Percentiles rank a stretch among this genome's conserved stretches.
Conservation (phyloP, 2,888 invertebrate species). For the Metopia argyrocephala region DNA sequence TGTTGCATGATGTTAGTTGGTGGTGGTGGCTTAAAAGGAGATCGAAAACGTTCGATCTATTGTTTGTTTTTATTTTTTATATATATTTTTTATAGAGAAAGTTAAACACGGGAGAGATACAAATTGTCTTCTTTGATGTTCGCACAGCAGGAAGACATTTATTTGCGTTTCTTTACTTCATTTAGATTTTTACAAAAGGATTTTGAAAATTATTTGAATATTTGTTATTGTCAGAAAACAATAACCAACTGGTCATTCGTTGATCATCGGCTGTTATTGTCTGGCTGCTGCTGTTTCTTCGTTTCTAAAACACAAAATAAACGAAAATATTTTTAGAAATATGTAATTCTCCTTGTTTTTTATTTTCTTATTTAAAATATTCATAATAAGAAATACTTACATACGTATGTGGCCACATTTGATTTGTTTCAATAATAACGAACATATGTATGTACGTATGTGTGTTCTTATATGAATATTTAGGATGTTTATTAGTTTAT, state of each 20-base stretch:
- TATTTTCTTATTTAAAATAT: background rate
- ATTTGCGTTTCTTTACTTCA: slow-evolving; percentile 11
- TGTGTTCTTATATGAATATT: too few species aligned
- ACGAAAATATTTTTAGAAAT: background rate
- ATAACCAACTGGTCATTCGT: slow-evolving; percentile 57
- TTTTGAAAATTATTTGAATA: slow-evolving; percentile 45
- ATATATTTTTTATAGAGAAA: too few species aligned
- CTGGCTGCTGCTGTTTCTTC: background rate
- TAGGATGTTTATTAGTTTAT: too few species aligned
- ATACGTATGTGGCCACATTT: slow-evolving; percentile 60
- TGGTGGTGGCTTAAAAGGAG: slow-evolving; percentile 12
- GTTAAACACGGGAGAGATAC: slow-evolving; percentile 25
- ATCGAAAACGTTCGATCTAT: background rate
- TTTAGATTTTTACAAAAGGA: background rate
- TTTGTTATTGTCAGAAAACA: slow-evolving; percentile 52
- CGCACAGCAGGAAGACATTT: slow-evolving; percentile 62
- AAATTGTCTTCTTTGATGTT: slow-evolving; percentile 58
- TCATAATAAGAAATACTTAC: too few species aligned
- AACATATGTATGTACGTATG: too few species aligned
- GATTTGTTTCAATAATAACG: slow-evolving; percentile 31
- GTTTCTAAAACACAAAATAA: too few species aligned
- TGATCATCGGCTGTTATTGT: background rate
- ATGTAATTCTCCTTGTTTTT: background rate
- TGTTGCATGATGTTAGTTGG: background rate
- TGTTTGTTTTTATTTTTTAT: background rate